phyloP scores from a whole-genome alignment of 1,140 invertebrate genomes.

The Muscidifurax raptorellus region DNA sequence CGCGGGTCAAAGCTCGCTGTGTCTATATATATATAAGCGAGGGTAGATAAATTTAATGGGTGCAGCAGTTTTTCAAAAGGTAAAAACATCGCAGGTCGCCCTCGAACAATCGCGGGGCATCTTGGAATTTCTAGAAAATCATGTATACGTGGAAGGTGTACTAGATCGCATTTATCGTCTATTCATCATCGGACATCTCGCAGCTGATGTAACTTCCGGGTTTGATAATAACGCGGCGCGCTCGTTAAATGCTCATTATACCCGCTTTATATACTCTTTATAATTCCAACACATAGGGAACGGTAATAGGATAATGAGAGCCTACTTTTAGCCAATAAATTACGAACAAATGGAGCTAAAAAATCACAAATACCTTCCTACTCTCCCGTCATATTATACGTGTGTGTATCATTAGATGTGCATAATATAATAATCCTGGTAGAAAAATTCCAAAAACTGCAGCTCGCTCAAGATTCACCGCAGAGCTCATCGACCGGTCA shows the following conservation, averaged over 20 bases:
- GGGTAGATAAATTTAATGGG: neutral
- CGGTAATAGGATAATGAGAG: neutral
- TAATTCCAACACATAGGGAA: neutral
- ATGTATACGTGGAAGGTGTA: too few relatives aligned
- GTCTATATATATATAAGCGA: too few relatives aligned
- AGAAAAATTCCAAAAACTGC: neutral
- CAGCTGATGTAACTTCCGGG: neutral
- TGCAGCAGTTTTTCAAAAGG: neutral
- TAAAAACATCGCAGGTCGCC: too few relatives aligned
- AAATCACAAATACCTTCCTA: neutral
- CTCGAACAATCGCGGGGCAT: too few relatives aligned
- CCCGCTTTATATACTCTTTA: neutral
- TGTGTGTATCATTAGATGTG: neutral
- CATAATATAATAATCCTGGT: too few relatives aligned
- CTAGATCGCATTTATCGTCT: neutral
- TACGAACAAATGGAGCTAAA: neutral
- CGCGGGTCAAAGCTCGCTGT: too few relatives aligned
- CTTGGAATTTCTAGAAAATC: too few relatives aligned
- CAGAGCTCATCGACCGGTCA: constrained; percentile 28
- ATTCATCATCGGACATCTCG: neutral
- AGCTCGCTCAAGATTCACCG: neutral
- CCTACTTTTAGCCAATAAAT: neutral
- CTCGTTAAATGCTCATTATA: neutral
- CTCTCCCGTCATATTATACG: neutral
- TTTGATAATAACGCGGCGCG: neutral